A percentile compares a stretch with the other conserved stretches of the same genome.
Evolutionary conservation across 2,797 vertebrate genomes (phyloP).

Genomic region (Coccyzus lansbergi): DNA sequence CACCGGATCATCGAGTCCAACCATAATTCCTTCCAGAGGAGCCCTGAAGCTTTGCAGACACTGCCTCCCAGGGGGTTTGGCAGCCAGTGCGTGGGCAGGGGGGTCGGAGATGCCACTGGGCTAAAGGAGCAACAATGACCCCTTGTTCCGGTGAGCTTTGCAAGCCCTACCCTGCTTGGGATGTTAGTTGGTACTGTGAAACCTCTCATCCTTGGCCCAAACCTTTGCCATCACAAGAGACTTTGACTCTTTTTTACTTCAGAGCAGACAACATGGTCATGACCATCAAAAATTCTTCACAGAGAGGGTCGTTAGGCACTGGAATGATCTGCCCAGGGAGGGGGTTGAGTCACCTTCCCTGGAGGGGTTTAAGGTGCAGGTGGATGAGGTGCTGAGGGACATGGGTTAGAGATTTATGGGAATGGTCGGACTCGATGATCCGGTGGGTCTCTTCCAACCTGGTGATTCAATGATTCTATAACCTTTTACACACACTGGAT

Average conservation of each 20-base stretch:
- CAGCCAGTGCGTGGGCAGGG: background rate
- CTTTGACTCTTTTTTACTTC: background rate
- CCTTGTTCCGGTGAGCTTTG: background rate
- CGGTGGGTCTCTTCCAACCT: too few species aligned
- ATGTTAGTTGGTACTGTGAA: fast-evolving
- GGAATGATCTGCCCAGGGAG: too few species aligned
- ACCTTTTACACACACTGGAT: too few species aligned
- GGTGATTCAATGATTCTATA: too few species aligned
- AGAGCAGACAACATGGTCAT: background rate
- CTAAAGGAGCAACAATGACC: fast-evolving
- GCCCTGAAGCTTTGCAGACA: fast-evolving
- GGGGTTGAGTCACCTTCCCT: too few species aligned
- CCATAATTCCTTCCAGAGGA: background rate
- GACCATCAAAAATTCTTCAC: background rate
- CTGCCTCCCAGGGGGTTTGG: background rate
- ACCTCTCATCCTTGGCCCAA: background rate
- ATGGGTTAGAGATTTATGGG: too few species aligned
- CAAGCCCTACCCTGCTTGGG: background rate
- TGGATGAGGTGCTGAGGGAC: too few species aligned
- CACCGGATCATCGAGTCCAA: too few species aligned
- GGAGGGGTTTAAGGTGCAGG: too few species aligned
- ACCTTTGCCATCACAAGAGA: fast-evolving
- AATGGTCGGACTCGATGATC: too few species aligned
- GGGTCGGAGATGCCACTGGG: background rate
- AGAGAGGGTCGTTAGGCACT: too few species aligned